Base-by-base conservation (phyloP, 2,888 invertebrate genomes). In the Cheilosia impressa region DNA sequence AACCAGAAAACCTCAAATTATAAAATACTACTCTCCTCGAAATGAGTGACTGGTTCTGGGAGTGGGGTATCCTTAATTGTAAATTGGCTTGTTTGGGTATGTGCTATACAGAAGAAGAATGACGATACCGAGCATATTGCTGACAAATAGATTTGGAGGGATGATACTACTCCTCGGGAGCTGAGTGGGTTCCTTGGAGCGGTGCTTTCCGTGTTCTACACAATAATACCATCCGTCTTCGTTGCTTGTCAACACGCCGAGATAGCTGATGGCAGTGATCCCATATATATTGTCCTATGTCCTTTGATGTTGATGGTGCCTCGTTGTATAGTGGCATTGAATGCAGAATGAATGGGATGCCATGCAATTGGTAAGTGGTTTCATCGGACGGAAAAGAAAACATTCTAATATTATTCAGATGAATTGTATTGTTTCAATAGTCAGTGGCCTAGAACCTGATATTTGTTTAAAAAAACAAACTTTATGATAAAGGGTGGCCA, bases 1-100 rank as follows among this genome's bases (percentile, higher is more conserved):
- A 55, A 55, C 82, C 78, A 57, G 17, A 73, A 62, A 78, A 73
- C 79, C 79, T 68, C 83, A 78, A 83, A 79, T 83, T 83, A 79
- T 78, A 73, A 83, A 83, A 82, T 62, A 79, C 55, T 58, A 45
- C 73, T 55, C 68, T 43, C 24, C 50, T 43, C 43, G 62, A 50
- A 72, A 68, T 68, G 34, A 17, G 38, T 38, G 38, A 38, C 38
- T 41, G 22, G 34, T 7, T 19, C 47, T 50, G 34, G 19, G 15
- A 9, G 31, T n/a, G 10, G 24, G 7, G 53, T n/a, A 43, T 66
- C 58, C 65, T 50, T 75, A 75, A 75, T 75, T 76, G 76, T 65
- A 47, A 27, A 38, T 58, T 38, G 69, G 22, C 27, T 62, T 17
- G 15, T 15, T 62, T 62, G 50, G 15, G 41, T 31, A 19, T 22